Evolutionary conservation across 2,797 vertebrate genomes (phyloP).

Genomic region (Trachurus trachurus): DNA sequence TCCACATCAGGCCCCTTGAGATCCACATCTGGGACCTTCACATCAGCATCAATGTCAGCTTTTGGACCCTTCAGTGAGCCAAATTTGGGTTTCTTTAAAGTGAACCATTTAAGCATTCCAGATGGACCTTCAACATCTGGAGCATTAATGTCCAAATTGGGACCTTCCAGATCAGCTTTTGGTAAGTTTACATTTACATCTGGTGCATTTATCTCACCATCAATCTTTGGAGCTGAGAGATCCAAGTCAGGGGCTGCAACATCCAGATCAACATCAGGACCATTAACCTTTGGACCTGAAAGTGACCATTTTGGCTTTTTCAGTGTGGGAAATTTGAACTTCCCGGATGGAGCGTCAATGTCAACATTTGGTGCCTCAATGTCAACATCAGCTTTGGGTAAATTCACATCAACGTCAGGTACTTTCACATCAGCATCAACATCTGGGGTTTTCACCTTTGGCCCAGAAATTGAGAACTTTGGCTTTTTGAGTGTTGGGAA

Average conservation of each 20-base stretch:
- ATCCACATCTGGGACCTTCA: constrained; percentile 65
- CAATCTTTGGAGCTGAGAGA: constrained; percentile 61
- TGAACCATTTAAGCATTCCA: constrained; percentile 68
- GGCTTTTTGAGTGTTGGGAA: constrained; percentile 69
- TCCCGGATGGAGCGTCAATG: constrained; percentile 66
- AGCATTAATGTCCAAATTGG: constrained; percentile 49
- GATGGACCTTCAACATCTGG: constrained; percentile 63
- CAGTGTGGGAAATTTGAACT: constrained; percentile 64
- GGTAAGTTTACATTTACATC: constrained; percentile 54
- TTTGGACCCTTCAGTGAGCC: constrained; percentile 66
- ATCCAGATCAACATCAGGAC: constrained; percentile 62
- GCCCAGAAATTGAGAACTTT: constrained; percentile 43
- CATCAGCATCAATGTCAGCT: constrained; percentile 51
- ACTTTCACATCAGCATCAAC: constrained; percentile 56
- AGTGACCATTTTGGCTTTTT: constrained; percentile 55
- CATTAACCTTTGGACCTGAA: constrained; percentile 57
- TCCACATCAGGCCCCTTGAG: constrained; percentile 53
- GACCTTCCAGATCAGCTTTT: constrained; percentile 55
- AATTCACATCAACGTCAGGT: constrained; percentile 58
- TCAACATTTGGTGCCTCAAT: constrained; percentile 41
- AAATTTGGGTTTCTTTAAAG: constrained; percentile 65
- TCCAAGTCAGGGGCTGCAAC: constrained; percentile 54
- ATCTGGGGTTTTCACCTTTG: constrained; percentile 70
- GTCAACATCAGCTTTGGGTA: constrained; percentile 52
- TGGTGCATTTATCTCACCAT: constrained; percentile 57